These are phyloP conservation scores for Drosophila hawaiiensis DNA, from an alignment of 2,888 invertebrate species.

Conservation along the genomic window DNA sequence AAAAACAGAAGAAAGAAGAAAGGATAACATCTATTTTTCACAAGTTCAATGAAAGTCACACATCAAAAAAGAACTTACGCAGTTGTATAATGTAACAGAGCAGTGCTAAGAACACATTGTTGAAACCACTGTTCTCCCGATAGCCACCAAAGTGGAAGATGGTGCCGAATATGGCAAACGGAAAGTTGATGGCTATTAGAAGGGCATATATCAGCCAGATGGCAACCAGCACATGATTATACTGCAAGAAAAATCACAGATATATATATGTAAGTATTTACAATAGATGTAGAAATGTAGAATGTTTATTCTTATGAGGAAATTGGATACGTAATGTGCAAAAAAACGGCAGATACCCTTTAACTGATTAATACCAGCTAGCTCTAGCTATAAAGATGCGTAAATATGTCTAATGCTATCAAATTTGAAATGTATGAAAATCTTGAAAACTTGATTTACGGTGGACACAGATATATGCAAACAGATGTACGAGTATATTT, in stretches of 20 bases:
- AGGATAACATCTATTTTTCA: neutral
- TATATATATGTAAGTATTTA: neutral
- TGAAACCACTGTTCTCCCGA: conserved; percentile 52
- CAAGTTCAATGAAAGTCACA: neutral
- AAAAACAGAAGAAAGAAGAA: neutral
- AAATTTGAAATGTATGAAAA: neutral
- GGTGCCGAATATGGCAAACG: conserved; percentile 69
- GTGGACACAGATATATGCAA: neutral
- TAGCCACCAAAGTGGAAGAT: conserved; percentile 77
- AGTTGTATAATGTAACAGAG: conserved; percentile 57
- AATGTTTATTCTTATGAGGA: neutral
- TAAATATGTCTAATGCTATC: neutral
- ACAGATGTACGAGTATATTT: neutral
- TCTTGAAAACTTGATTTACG: neutral
- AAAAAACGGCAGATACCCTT: neutral
- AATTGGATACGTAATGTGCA: neutral
- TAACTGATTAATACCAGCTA: neutral
- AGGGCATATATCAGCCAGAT: conserved; percentile 69
- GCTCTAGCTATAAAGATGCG: neutral
- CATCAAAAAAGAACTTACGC: conserved; percentile 50
- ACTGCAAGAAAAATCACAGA: conserved; percentile 40
- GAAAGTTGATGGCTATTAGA: conserved; percentile 65
- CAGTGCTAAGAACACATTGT: conserved; percentile 59
- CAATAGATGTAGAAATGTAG: neutral
- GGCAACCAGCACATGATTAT: conserved; percentile 57